Evolutionary conservation across 1,140 invertebrate genomes (phyloP).

Genomic region (Stegodyphus mimosarum): DNA sequence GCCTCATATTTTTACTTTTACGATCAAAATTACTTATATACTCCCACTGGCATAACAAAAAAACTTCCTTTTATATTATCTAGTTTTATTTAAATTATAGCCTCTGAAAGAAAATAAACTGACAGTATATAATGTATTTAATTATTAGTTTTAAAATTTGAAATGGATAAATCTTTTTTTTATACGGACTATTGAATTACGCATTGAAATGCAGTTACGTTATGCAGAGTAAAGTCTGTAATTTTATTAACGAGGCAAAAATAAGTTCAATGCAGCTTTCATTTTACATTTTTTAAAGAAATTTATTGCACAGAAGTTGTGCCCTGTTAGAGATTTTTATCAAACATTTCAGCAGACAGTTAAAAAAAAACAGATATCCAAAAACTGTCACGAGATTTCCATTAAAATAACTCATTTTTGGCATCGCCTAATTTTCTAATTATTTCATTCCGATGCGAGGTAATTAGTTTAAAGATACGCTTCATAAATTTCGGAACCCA

Average conservation of each 20-base stretch:
- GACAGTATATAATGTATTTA: too few species aligned
- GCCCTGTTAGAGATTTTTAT: not conserved
- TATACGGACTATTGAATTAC: not conserved
- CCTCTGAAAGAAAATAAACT: too few species aligned
- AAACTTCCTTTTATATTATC: too few species aligned
- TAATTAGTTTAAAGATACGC: conserved; percentile 58
- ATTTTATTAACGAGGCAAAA: too few species aligned
- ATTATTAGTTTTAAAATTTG: not conserved
- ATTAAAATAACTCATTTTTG: conserved; percentile 50
- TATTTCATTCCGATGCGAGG: conserved; percentile 56
- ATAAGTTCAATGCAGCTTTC: not conserved
- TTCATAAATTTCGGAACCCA: conserved; percentile 50
- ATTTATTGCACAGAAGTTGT: not conserved
- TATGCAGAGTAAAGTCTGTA: too few species aligned
- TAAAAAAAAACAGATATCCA: conserved; percentile 25
- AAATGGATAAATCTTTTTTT: not conserved
- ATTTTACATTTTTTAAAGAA: too few species aligned
- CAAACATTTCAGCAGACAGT: not conserved
- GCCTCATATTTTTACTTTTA: too few species aligned
- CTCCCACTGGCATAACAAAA: too few species aligned
- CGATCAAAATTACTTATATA: too few species aligned
- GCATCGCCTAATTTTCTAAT: conserved; percentile 53
- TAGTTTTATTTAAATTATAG: too few species aligned
- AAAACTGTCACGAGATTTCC: conserved; percentile 3
- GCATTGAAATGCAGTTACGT: not conserved